Evolutionary conservation across 2,113 vertebrate species (phyloP).

Genomic region (Podarcis raffonei): DNA sequence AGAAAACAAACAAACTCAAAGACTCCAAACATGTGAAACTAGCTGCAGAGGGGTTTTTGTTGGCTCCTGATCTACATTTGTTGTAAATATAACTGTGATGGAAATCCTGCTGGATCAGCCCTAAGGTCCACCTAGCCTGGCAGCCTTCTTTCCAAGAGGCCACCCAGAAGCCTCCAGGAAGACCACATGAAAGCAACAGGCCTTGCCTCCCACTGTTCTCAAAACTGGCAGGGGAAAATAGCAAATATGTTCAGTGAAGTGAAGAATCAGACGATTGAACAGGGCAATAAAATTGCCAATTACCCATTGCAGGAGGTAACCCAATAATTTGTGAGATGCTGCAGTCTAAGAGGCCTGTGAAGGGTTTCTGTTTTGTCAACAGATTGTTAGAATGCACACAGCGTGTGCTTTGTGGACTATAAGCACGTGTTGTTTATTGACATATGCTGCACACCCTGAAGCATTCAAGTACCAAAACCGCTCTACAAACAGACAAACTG

Average conservation of each 20-base stretch:
- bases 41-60: not conserved
- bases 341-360: not conserved
- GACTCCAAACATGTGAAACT: no score
- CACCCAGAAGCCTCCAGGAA: not conserved
- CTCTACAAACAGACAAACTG: constrained; percentile 57
- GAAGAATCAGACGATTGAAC: not conserved
- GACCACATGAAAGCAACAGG: not conserved
- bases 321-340: constrained; percentile 17
- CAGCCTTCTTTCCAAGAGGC: not conserved
- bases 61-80: not conserved
- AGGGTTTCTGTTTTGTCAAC: constrained; percentile 55
- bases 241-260: not conserved
- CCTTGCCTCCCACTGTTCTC: not conserved
- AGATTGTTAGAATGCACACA: constrained; percentile 55
- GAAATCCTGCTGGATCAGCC: not conserved
- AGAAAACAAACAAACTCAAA: no score
- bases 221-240: not conserved
- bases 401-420: constrained; percentile 30
- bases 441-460: constrained; percentile 51
- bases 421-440: constrained; percentile 48
- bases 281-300: not conserved
- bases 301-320: constrained; percentile 11
- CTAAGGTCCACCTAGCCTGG: not conserved
- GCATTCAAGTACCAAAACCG: constrained; percentile 54
- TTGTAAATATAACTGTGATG: no score